A percentile compares a stretch with the other conserved stretches of the same genome.
Evolutionary conservation across 1,140 invertebrate species (phyloP).

Genomic region (Pseudomyrmex pallidus): DNA sequence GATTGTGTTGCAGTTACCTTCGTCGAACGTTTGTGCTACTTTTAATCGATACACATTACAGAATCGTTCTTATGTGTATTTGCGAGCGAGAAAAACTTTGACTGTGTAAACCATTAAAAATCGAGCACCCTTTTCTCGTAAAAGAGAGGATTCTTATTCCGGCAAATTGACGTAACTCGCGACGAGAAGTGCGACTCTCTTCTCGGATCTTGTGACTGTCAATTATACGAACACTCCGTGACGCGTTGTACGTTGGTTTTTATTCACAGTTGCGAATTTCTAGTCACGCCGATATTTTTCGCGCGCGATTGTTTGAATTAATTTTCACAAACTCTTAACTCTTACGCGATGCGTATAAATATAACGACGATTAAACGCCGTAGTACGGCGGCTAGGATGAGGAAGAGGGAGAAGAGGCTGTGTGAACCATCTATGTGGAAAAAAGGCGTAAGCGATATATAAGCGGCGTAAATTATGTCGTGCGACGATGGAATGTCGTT

Average conservation of each 20-base stretch:
- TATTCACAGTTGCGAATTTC: not conserved
- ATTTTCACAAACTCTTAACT: constrained; percentile 23
- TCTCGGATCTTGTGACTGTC: not conserved
- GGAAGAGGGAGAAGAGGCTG: too few relatives aligned
- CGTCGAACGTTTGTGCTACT: not conserved
- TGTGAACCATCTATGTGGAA: constrained; percentile 50
- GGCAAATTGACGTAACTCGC: constrained; percentile 33
- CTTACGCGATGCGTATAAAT: constrained; percentile 11
- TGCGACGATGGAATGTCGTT: constrained; percentile 60
- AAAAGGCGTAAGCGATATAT: constrained; percentile 67
- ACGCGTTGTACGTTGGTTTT: not conserved
- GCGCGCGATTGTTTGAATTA: not conserved
- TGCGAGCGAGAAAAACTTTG: constrained; percentile 18
- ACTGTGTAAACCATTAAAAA: constrained; percentile 23
- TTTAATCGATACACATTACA: constrained; percentile 41
- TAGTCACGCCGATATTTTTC: constrained; percentile 6
- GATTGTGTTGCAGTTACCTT: constrained; percentile 6
- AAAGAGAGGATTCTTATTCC: not conserved
- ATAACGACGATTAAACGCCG: constrained; percentile 36
- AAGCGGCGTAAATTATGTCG: constrained; percentile 77
- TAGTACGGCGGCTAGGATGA: constrained; percentile 62
- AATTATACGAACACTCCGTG: not conserved
- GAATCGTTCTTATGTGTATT: not conserved
- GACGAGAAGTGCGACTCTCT: constrained; percentile 8
- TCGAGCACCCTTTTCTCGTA: not conserved